Conservation (phyloP, 1,140 invertebrate species). For the Neodiprion lecontei region DNA sequence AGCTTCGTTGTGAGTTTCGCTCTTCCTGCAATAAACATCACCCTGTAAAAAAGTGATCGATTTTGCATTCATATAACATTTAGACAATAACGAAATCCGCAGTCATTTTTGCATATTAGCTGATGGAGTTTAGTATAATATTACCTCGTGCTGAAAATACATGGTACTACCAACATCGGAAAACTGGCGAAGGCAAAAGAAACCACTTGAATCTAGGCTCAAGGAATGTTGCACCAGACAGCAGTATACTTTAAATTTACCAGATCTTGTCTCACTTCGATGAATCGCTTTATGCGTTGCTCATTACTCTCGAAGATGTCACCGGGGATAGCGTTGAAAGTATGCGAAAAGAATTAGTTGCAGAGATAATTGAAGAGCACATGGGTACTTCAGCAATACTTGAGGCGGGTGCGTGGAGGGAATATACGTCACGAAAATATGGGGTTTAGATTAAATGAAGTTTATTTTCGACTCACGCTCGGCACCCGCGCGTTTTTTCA, state of each 20-base stretch:
- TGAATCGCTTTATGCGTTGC: not conserved
- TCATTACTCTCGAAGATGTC: not conserved
- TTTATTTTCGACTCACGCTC: not conserved
- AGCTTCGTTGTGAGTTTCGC: too few species aligned
- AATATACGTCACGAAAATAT: not conserved
- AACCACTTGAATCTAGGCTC: too few species aligned
- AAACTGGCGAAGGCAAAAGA: too few species aligned
- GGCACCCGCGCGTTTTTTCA: not conserved
- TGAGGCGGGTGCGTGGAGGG: not conserved
- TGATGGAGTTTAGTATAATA: too few species aligned
- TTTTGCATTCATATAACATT: too few species aligned
- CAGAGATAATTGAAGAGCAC: not conserved
- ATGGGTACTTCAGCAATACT: not conserved
- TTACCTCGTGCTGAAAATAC: too few species aligned
- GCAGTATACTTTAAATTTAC: not conserved
- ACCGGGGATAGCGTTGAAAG: not conserved
- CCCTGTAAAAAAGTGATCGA: too few species aligned
- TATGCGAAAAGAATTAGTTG: not conserved
- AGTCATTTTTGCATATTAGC: too few species aligned
- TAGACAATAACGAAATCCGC: too few species aligned
- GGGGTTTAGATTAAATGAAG: not conserved
- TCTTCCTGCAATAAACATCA: too few species aligned
- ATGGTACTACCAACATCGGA: too few species aligned
- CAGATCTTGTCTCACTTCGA: not conserved
- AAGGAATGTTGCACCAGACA: too few species aligned